phyloP scores from a whole-genome alignment of 2,113 vertebrate genomes.

The Triplophysa siluroides region DNA sequence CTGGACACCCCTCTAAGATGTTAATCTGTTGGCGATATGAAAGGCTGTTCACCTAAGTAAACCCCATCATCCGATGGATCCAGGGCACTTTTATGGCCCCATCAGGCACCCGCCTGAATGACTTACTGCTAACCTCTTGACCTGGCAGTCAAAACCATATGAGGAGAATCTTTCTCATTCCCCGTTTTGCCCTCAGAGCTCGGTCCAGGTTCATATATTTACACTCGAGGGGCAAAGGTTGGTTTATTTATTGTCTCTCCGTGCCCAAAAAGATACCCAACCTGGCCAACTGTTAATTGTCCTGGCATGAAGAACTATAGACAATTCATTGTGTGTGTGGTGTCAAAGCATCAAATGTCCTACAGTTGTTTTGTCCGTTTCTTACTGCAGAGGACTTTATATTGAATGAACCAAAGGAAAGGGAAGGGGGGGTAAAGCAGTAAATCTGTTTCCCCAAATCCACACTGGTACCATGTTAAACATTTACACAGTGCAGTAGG shows the following conservation, averaged over 20 bases:
- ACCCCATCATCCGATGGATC: constrained; percentile 65
- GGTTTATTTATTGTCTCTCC: not conserved
- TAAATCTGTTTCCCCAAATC: constrained; percentile 31
- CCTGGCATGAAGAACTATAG: not conserved
- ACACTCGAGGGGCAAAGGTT: constrained; percentile 16
- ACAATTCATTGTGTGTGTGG: not conserved
- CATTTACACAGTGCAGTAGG: constrained; percentile 42
- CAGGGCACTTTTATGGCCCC: constrained; percentile 73
- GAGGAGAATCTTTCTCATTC: constrained; percentile 67
- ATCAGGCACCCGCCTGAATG: constrained; percentile 75
- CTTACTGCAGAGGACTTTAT: not conserved
- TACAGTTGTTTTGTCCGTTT: constrained; percentile 17
- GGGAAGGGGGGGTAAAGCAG: not conserved
- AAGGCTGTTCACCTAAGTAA: constrained; percentile 75
- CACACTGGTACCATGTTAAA: constrained; percentile 29
- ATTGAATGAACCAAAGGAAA: not conserved
- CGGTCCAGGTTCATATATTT: constrained; percentile 17
- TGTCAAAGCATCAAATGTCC: constrained; percentile 19
- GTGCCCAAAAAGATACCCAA: constrained; percentile 38
- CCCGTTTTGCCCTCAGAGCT: constrained; percentile 29
- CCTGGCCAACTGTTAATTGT: constrained; percentile 11
- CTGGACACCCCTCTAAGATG: constrained; percentile 73
- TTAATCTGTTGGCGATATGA: constrained; percentile 77
- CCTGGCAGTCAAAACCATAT: constrained; percentile 74
- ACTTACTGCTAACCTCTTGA: constrained; percentile 75